A percentile compares a stretch with the other conserved stretches of the same genome.
Conservation (phyloP, 1,140 invertebrate genomes). For the Hyposmocoma kahamanoa region DNA sequence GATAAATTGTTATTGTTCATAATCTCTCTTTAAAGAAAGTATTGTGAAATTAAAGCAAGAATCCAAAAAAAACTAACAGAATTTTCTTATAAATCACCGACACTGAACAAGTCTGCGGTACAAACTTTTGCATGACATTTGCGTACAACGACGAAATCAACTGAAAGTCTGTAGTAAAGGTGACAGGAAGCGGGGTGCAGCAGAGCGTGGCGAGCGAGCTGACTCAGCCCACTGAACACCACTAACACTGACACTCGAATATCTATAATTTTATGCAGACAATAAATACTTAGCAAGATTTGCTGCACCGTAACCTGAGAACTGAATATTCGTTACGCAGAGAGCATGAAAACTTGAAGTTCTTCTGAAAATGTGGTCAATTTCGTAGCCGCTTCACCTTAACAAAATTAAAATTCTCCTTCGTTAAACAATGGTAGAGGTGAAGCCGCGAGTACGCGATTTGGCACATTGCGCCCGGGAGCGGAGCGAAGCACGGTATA, state of each 20-base stretch:
- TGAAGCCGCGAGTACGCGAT: slow-evolving; percentile 58
- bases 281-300: no score
- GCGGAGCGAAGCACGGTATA: slow-evolving; percentile 28
- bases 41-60: no score
- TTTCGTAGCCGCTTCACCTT: background rate
- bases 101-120: background rate
- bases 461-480: slow-evolving; percentile 57
- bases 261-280: no score
- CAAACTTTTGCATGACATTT: slow-evolving; percentile 30
- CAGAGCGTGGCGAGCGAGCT: slow-evolving; percentile 44
- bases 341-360: background rate
- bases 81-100: no score
- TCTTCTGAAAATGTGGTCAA: background rate
- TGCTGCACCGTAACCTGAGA: no score
- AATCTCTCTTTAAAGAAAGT: no score
- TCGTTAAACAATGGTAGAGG: slow-evolving; percentile 31
- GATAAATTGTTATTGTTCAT: no score
- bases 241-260: slow-evolving; percentile 31
- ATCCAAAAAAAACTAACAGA: no score
- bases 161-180: slow-evolving; percentile 59
- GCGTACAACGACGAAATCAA: slow-evolving; percentile 55
- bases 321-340: background rate
- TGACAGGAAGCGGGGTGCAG: slow-evolving; percentile 58
- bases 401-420: no score
- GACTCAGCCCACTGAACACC: slow-evolving; percentile 33